Conservation (phyloP, 2,113 vertebrate species). For the Carollia perspicillata region DNA sequence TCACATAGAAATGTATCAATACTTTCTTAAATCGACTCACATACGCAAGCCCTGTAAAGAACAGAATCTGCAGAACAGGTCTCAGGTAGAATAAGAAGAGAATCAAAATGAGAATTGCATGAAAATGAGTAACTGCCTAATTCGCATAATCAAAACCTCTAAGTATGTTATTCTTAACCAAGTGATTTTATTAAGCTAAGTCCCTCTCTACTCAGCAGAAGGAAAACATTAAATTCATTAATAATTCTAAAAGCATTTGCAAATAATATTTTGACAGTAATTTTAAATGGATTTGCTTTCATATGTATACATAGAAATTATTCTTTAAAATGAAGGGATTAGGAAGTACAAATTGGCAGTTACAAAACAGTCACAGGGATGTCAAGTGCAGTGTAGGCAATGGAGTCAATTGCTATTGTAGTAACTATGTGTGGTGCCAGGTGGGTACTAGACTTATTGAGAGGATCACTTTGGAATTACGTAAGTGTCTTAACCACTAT, state of each 20-base stretch:
- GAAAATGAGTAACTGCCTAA: neutral
- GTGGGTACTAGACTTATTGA: neutral
- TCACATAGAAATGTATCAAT: neutral
- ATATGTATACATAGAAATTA: neutral
- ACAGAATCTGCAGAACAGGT: neutral
- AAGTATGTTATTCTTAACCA: neutral
- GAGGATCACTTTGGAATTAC: neutral
- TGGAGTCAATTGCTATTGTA: neutral
- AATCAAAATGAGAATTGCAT: neutral
- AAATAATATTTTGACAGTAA: constrained; percentile 24
- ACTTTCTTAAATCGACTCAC: neutral
- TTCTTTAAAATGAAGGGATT: neutral
- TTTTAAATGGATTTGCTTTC: constrained; percentile 51
- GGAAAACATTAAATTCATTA: constrained; percentile 25
- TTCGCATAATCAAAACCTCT: neutral
- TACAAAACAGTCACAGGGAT: neutral
- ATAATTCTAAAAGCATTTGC: constrained; percentile 28
- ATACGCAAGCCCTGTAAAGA: neutral
- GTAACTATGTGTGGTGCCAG: neutral
- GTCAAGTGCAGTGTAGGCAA: neutral
- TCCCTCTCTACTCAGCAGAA: neutral
- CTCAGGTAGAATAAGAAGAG: neutral
- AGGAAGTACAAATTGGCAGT: neutral
- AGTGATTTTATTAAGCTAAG: neutral
- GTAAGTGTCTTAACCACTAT: neutral